Base-by-base conservation (phyloP, 2,797 vertebrate genomes). In the Neomorphus geoffroyi region DNA sequence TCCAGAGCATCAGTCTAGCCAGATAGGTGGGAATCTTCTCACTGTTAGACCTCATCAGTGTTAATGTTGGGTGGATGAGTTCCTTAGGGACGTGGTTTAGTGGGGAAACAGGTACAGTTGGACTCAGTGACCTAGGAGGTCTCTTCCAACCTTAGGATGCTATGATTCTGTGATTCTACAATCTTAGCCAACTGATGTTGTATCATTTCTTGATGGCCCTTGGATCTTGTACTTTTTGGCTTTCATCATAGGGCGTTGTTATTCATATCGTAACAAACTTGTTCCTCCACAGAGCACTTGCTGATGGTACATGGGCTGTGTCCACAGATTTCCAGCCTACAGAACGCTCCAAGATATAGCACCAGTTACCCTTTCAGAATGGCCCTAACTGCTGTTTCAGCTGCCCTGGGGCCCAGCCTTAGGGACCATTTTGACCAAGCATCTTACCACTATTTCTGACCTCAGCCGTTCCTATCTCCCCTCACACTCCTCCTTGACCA, bases 281-380 rank as follows among this genome's bases (percentile, higher is more conserved):
- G 10, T 28, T 86, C 53, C 28, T 67, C 53, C 39, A n/a, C 41
- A 43, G 30, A 70, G n/a, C 18, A 6, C 7, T 27, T 41, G 15
- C 30, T 16, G 26, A 37, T 53, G 37, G 64, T 28, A 46, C 54
- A 19, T 0, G 0, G 30, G 17, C 43, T 71, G 21, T 2, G 1
- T 51, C 41, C 48, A 39, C 27, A 33, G 6, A 12, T 61, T 60
- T 74, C 39, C 62, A 75, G 67, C 21, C 33, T 24, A 19, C 11
- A 61, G 33, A 45, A 53, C 3, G 18, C 65, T 57, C 50, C 46
- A 54, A 21, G 0, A 1, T 1, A 4, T 26, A 57, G 35, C 26
- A n/a, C 9, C 0, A 4, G 16, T 37, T n/a, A 1, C 46, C 18
- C 32, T 27, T 62, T 46, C 39, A 58, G 51, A 77, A 43, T 0